Evolutionary conservation across 1,140 invertebrate genomes (phyloP), one percentile per base, ranked within the genome.

Genomic region (Drosophila burlai): DNA sequence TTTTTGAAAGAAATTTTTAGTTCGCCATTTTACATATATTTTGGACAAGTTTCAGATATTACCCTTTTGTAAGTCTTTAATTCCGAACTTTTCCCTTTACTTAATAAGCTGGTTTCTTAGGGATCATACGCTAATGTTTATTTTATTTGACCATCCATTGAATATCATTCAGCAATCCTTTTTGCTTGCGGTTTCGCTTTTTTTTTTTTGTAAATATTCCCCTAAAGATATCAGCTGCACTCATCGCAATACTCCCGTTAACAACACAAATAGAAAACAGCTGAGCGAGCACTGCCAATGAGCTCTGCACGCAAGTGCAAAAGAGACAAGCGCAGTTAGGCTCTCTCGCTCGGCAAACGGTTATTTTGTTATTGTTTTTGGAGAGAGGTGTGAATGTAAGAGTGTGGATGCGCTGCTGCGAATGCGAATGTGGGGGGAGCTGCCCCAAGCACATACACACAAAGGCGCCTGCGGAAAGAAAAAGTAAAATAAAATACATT

Each of bases 401-500:
- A 66, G 59, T 61, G 47, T 34, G 47, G 63, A 69, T 58, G 45
- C 43, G 43, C 21, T 31, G 52, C 21, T 55, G 31, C 36, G 31
- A 46, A 29, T 55, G 38, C 36, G 38, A 46, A 34, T 60, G 31
- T 49, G 49, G 52, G 72, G 55, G 52, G 61, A 72, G 50, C 58
- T 63, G 34, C 52, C 34, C 34, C 52, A 55, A 24, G 29, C 26
- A 52, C 26, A 52, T 18, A 77, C 65, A 45, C 74, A 71, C 47
- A 59, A 26, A 60, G 52, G 29, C 57, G 49, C 29, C 57, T 78
- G 80, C 73, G 54, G 59, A 79, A 82, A 80, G 45, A 83, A 80
- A 55, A 82, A 86, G 60, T 76, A 84, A 73, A 83, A 75, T 55
- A 52, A 79, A 80, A 83, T 71, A 71, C 62, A 85, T 77, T 74